Evolutionary conservation across 2,888 invertebrate species (phyloP).

Genomic region (Mactromeris polynyma): DNA sequence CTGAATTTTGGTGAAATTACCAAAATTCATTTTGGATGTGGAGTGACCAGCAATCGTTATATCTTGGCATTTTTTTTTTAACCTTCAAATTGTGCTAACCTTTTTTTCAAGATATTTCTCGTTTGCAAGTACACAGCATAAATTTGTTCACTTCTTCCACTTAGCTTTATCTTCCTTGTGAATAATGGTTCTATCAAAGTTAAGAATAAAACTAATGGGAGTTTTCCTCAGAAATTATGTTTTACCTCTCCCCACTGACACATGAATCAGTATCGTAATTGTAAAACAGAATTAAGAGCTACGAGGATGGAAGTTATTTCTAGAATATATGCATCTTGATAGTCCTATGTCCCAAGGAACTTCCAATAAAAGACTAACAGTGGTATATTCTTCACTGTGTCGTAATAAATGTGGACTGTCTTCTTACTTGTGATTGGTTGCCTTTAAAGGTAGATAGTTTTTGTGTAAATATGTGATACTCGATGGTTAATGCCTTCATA

Average conservation of each 20-base stretch:
- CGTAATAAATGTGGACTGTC: background rate
- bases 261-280: conserved; percentile 19
- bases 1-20: no score
- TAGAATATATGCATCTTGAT: background rate
- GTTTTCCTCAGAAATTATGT: background rate
- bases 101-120: no score
- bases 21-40: no score
- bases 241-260: background rate
- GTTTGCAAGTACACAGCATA: no score
- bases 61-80: no score
- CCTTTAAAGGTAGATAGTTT: no score
- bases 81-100: no score
- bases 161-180: background rate
- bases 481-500: no score
- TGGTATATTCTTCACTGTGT: background rate
- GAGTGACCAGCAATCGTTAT: no score
- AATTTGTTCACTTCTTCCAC: background rate
- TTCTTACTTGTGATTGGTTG: no score
- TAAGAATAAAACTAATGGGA: conserved; percentile 1
- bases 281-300: conserved; percentile 16
- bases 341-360: background rate
- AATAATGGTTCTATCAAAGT: background rate
- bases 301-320: background rate
- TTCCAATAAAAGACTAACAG: background rate
- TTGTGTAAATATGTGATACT: no score